Percentiles rank a stretch among this genome's conserved stretches.
Conservation (phyloP, 30 jellyfish, hydroid and myxozoan species). For the Kudoa iwatai region DNA sequence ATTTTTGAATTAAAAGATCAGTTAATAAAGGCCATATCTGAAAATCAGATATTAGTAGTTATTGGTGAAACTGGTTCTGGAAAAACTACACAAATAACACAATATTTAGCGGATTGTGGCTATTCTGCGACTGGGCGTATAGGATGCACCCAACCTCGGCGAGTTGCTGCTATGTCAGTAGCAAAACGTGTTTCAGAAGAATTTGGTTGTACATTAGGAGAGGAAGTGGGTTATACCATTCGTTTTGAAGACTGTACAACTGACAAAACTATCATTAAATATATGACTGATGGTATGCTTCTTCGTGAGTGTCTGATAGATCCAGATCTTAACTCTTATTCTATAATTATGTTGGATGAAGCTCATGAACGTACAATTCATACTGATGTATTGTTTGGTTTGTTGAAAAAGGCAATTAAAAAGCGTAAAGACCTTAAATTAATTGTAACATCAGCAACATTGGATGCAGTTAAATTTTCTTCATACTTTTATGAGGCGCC, state of each 20-base stretch:
- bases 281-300: slow-evolving; percentile 99
- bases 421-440: slow-evolving; percentile 83
- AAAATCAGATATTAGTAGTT: slow-evolving; percentile 42
- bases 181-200: slow-evolving; percentile 98
- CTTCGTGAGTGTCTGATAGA: slow-evolving; percentile 95
- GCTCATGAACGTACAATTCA: slow-evolving; percentile 97
- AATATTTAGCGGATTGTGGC: slow-evolving; percentile 59
- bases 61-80: slow-evolving; percentile 99
- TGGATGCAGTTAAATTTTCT: slow-evolving; percentile 98
- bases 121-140: slow-evolving; percentile 31
- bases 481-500: slow-evolving; percentile 82
- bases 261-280: slow-evolving; percentile 55
- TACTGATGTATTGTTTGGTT: slow-evolving; percentile 82
- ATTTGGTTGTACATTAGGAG: slow-evolving; percentile 66
- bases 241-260: slow-evolving; percentile 92
- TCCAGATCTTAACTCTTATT: slow-evolving; percentile 62
- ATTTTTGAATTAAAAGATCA: slow-evolving; percentile 25
- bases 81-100: slow-evolving; percentile 86
- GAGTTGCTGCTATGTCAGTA: slow-evolving; percentile 98
- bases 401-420: slow-evolving; percentile 50
- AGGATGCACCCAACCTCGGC: slow-evolving; percentile 94
- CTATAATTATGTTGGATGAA: slow-evolving; percentile 67
- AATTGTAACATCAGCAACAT: slow-evolving; percentile 82
- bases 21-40: slow-evolving; percentile 37
- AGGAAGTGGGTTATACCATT: slow-evolving; percentile 87